Evolutionary conservation across 2,888 invertebrate genomes (phyloP).

Genomic region (Sesia bembeciformis): DNA sequence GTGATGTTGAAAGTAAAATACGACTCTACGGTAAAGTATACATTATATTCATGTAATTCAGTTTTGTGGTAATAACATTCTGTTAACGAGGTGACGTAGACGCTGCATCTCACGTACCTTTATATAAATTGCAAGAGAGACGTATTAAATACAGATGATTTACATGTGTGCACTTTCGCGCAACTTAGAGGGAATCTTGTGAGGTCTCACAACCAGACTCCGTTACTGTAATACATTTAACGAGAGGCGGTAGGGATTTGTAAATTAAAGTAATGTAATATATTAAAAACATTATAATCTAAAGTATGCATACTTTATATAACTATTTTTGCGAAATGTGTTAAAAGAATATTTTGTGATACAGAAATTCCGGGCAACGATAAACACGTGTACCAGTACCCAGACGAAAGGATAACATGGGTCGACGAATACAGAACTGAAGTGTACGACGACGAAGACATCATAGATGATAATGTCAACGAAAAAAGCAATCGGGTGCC

Average conservation of each 20-base stretch:
- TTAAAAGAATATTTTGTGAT: neutral
- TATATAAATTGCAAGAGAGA: neutral
- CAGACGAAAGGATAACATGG: conserved; percentile 48
- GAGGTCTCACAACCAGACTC: neutral
- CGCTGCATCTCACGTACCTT: neutral
- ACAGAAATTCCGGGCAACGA: conserved; percentile 70
- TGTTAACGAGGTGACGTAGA: neutral
- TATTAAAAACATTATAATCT: neutral
- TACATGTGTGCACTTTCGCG: neutral
- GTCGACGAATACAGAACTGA: conserved; percentile 63
- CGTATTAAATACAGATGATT: neutral
- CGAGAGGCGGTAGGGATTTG: neutral
- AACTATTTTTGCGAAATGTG: neutral
- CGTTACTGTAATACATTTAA: neutral
- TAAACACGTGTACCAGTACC: conserved; percentile 56
- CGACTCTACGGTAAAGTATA: conserved; percentile 83
- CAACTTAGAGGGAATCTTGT: neutral
- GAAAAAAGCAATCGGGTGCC: conserved; percentile 62
- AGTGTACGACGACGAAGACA: conserved; percentile 47
- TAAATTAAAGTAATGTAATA: no score
- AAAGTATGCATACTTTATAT: neutral
- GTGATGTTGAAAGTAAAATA: conserved; percentile 92
- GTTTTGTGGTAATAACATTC: neutral
- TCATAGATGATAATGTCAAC: conserved; percentile 28
- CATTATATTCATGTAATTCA: neutral